Evolutionary conservation across 2,888 invertebrate species (phyloP).

Genomic region (Teinopalpus imperialis): DNA sequence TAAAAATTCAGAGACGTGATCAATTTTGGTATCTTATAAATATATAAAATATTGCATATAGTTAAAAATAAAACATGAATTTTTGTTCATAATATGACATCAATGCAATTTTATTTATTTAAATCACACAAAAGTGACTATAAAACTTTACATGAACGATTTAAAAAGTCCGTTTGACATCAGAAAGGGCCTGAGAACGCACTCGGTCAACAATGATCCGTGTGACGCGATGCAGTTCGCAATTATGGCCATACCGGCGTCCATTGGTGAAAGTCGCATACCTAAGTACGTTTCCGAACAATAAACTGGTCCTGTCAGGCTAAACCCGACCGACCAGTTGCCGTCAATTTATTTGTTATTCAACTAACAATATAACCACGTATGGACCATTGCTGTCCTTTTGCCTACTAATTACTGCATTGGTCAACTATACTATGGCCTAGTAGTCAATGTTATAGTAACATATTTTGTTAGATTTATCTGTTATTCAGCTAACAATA

Average conservation of each 20-base stretch:
- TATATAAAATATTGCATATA: no score
- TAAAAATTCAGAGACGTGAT: no score
- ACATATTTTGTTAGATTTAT: no score
- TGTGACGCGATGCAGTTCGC: constrained; percentile 35
- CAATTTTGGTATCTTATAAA: no score
- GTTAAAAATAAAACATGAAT: no score
- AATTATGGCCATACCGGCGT: constrained; percentile 35
- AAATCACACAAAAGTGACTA: not conserved
- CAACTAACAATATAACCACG: constrained; percentile 36
- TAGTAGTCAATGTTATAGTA: no score
- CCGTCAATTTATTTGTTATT: constrained; percentile 43
- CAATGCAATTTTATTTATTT: no score
- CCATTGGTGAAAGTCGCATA: constrained; percentile 52
- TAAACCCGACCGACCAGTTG: constrained; percentile 43
- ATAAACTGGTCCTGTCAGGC: constrained; percentile 56
- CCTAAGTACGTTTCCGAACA: constrained; percentile 49
- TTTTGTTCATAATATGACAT: no score
- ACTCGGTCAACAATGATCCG: constrained; percentile 32
- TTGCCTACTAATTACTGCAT: constrained; percentile 3
- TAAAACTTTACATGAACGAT: not conserved
- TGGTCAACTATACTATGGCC: not conserved
- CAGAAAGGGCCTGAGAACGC: constrained; percentile 6
- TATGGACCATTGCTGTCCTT: constrained; percentile 19
- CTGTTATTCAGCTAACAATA: no score
- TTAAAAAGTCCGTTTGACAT: constrained; percentile 3